phyloP scores from a whole-genome alignment of 1,140 invertebrate genomes.

The Samia ricini region DNA sequence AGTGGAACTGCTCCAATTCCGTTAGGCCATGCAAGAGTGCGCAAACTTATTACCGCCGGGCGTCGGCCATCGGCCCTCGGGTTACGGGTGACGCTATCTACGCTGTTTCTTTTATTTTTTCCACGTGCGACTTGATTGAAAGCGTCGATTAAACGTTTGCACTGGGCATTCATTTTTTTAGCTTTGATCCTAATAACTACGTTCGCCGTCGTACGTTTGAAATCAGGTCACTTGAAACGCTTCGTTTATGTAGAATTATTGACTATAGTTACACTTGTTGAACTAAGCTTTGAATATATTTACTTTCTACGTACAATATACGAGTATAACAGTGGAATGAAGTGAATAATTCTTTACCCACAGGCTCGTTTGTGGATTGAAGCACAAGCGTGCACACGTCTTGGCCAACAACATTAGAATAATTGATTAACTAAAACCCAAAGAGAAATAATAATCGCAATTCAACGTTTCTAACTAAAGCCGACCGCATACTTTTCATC shows the following conservation, averaged over 20 bases:
- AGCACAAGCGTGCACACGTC: slow-evolving; percentile 45
- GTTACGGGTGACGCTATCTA: slow-evolving; percentile 46
- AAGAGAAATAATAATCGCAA: slow-evolving; percentile 73
- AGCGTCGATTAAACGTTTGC: slow-evolving; percentile 40
- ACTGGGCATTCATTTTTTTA: slow-evolving; percentile 45
- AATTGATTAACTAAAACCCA: slow-evolving; percentile 76
- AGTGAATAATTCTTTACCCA: background rate
- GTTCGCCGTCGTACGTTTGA: no score
- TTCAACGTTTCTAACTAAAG: slow-evolving; percentile 70
- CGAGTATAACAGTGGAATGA: background rate
- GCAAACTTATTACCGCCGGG: slow-evolving; percentile 62
- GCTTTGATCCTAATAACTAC: background rate
- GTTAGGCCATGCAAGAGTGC: slow-evolving; percentile 60
- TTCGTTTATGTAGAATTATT: no score
- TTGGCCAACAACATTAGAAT: slow-evolving; percentile 72
- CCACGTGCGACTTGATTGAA: slow-evolving; percentile 50
- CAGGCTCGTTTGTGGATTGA: slow-evolving; percentile 18
- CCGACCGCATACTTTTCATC: slow-evolving; percentile 8
- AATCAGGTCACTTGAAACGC: background rate
- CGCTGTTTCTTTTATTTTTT: slow-evolving; percentile 61
- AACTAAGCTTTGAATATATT: background rate
- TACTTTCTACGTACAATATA: background rate
- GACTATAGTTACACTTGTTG: background rate
- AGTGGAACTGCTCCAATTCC: slow-evolving; percentile 59
- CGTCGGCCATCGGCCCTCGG: slow-evolving; percentile 2